These are phyloP conservation scores for Rhegmatorhina hoffmannsi DNA, from an alignment of 2,113 vertebrate genomes.

Conservation along the genomic window DNA sequence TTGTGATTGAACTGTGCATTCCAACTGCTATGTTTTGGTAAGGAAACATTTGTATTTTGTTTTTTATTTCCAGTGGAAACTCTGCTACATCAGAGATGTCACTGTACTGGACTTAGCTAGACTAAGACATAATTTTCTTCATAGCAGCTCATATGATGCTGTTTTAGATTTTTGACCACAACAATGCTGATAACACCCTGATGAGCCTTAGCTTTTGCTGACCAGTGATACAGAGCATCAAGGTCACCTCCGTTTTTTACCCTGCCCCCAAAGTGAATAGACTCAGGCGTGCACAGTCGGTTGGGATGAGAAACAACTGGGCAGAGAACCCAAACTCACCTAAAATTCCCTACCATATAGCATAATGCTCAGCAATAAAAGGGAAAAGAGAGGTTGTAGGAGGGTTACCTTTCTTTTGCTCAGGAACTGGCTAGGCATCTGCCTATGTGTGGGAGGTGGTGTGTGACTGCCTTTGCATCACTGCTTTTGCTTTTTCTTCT, in stretches of 20 bases:
- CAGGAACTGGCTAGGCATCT: neutral
- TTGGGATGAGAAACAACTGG: neutral
- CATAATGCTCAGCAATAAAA: neutral
- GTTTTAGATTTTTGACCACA: neutral
- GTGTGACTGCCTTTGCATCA: neutral
- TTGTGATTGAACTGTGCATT: neutral
- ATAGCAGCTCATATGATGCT: neutral
- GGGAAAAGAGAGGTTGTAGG: neutral
- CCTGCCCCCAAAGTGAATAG: neutral
- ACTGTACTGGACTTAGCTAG: neutral
- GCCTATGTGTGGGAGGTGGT: accelerated
- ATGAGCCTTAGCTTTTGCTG: neutral
- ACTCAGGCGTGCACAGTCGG: accelerated
- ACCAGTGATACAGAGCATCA: neutral
- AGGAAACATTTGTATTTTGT: neutral
- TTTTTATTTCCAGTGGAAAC: neutral
- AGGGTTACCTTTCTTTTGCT: neutral
- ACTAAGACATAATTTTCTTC: neutral
- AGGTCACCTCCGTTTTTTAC: neutral
- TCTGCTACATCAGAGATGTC: neutral
- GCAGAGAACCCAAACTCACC: neutral
- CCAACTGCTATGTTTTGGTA: neutral
- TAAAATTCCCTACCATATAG: neutral
- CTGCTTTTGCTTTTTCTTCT: neutral
- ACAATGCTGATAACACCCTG: neutral